Conservation (phyloP, 2,113 vertebrate species). For the Colius striatus region DNA sequence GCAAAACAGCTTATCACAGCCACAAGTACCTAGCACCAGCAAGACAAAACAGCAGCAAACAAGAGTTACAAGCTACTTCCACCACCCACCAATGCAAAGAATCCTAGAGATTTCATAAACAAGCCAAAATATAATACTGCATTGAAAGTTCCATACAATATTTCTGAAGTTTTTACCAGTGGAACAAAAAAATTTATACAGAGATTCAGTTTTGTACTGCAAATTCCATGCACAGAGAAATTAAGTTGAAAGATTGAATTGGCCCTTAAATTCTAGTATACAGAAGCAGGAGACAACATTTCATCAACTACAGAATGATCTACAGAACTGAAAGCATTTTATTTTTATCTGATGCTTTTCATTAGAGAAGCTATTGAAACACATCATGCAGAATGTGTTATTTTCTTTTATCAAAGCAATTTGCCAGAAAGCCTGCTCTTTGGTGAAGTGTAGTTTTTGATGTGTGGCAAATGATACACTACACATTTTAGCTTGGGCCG, state of each 20-base stretch:
- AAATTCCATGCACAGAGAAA: neutral
- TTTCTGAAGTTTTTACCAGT: neutral
- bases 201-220: neutral
- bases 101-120: neutral
- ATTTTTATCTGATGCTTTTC: constrained; percentile 29
- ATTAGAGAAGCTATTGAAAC: constrained; percentile 45
- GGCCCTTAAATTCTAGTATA: constrained; percentile 26
- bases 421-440: constrained; percentile 49
- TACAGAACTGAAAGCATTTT: constrained; percentile 28
- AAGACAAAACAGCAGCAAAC: constrained; percentile 11
- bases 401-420: constrained; percentile 49
- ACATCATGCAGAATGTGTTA: constrained; percentile 3
- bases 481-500: neutral
- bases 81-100: constrained; percentile 23
- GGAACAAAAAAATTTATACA: neutral
- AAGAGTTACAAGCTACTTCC: neutral
- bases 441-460: constrained; percentile 21
- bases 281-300: neutral
- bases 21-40: neutral
- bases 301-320: neutral
- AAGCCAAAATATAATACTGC: constrained; percentile 8
- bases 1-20: neutral
- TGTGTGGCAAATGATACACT: neutral
- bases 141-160: neutral
- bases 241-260: neutral